Evolutionary conservation across 1,140 invertebrate genomes (phyloP).

Genomic region (Ceratosolen solmsi): DNA sequence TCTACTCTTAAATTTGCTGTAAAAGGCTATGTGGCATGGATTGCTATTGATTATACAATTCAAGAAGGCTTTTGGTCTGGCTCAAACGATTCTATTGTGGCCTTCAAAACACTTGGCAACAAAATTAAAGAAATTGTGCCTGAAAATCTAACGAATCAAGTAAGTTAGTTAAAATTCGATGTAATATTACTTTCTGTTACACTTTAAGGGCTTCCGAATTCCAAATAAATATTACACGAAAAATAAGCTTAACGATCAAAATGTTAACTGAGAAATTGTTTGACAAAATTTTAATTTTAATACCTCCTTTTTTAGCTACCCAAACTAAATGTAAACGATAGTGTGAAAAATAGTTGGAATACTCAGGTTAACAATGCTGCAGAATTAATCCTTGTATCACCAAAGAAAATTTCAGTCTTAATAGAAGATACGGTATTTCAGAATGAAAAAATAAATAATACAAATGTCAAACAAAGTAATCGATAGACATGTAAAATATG

Average conservation of each 20-base stretch:
- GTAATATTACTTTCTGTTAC: background rate
- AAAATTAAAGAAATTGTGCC: conserved; percentile 62
- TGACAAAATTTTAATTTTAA: conserved; percentile 3
- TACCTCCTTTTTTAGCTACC: conserved; percentile 15
- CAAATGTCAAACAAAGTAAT: background rate
- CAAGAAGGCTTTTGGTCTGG: conserved; percentile 66
- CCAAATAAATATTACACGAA: too few species aligned
- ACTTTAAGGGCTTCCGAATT: too few species aligned
- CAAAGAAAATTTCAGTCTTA: background rate
- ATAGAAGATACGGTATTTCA: background rate
- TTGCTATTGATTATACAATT: conserved; percentile 63
- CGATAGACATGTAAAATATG: background rate
- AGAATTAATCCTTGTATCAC: background rate
- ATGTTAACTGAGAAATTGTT: too few species aligned
- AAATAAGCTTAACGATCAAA: too few species aligned
- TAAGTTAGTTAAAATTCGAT: conserved; percentile 48
- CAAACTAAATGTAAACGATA: conserved; percentile 28
- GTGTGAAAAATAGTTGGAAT: background rate
- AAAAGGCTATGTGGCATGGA: conserved; percentile 62
- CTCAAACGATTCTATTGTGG: conserved; percentile 55
- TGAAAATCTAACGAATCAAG: conserved; percentile 58
- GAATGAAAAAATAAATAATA: background rate
- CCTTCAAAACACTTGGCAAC: conserved; percentile 53
- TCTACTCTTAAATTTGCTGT: conserved; percentile 60
- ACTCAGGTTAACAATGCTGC: background rate